Conservation (phyloP, 2,888 invertebrate genomes). For the Cremastobaeus sp. region DNA sequence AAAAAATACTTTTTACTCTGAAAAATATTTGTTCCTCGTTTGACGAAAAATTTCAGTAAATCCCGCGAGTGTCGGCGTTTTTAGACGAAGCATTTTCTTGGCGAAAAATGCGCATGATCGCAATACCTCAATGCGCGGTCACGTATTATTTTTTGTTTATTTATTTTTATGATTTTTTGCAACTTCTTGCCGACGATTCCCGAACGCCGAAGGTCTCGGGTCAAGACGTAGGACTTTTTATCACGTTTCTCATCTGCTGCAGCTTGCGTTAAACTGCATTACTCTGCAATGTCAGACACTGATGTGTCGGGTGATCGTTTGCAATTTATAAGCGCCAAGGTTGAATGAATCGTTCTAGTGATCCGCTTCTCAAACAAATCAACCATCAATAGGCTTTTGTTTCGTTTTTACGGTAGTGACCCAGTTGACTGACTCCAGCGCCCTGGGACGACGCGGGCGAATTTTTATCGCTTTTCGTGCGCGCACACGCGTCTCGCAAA, state of each 20-base stretch:
- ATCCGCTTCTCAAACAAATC: slow-evolving; percentile 60
- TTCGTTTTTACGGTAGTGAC: slow-evolving; percentile 53
- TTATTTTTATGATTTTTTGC: too few relatives aligned
- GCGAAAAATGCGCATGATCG: slow-evolving; percentile 63
- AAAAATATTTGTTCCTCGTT: too few relatives aligned
- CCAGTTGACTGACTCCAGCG: slow-evolving; percentile 33
- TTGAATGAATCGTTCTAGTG: slow-evolving; percentile 61
- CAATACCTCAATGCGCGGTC: slow-evolving; percentile 5
- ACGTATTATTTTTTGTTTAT: neutral
- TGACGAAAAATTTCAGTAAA: too few relatives aligned
- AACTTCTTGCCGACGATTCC: too few relatives aligned
- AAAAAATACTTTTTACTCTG: too few relatives aligned
- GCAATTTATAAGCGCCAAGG: slow-evolving; percentile 52
- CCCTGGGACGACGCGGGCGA: slow-evolving; percentile 27
- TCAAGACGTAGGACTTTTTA: slow-evolving; percentile 35
- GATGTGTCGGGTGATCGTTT: slow-evolving; percentile 50
- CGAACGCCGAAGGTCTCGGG: slow-evolving; percentile 24
- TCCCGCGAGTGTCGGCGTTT: too few relatives aligned
- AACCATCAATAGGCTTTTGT: slow-evolving; percentile 53
- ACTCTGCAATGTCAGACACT: slow-evolving; percentile 40
- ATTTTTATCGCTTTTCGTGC: slow-evolving; percentile 29
- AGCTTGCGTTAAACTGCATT: slow-evolving; percentile 43
- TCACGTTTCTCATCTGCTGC: slow-evolving; percentile 25
- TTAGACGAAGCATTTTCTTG: slow-evolving; percentile 74
- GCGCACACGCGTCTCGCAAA: too few relatives aligned